A percentile compares a stretch with the other conserved stretches of the same genome.
Evolutionary conservation across 2,797 vertebrate genomes (phyloP).

Genomic region (Enteromius fasciolatus): DNA sequence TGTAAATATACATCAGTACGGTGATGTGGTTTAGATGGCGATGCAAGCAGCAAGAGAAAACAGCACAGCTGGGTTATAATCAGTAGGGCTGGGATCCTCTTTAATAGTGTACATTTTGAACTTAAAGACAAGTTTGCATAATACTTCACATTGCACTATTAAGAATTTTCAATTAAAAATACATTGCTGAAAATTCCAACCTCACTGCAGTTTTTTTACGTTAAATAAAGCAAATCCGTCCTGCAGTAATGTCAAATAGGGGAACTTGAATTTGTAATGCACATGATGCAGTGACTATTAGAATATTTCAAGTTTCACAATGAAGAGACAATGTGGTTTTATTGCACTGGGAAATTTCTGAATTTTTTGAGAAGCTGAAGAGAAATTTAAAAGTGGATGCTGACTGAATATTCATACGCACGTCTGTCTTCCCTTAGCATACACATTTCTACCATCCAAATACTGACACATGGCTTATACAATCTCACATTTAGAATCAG

Average conservation of each 20-base stretch:
- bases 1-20: background rate
- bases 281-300: constrained; percentile 21
- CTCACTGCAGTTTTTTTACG: constrained; percentile 17
- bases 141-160: constrained; percentile 51
- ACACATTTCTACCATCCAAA: constrained; percentile 27
- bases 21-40: background rate
- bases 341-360: constrained; percentile 40
- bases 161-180: constrained; percentile 44
- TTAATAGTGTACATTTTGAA: constrained; percentile 53
- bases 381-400: constrained; percentile 46
- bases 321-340: constrained; percentile 25
- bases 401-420: constrained; percentile 34
- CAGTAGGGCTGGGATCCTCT: constrained; percentile 61
- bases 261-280: constrained; percentile 27
- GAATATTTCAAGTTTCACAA: constrained; percentile 22
- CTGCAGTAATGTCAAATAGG: constrained; percentile 18
- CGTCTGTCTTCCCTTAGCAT: constrained; percentile 18
- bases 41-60: constrained; percentile 32
- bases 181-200: constrained; percentile 18
- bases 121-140: constrained; percentile 47
- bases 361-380: constrained; percentile 30
- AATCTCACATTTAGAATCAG: constrained; percentile 41
- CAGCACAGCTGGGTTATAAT: constrained; percentile 37
- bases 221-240: constrained; percentile 10
- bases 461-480: constrained; percentile 30